Conservation (phyloP, 2,797 vertebrate genomes). For the Sebastes hubbsi region DNA sequence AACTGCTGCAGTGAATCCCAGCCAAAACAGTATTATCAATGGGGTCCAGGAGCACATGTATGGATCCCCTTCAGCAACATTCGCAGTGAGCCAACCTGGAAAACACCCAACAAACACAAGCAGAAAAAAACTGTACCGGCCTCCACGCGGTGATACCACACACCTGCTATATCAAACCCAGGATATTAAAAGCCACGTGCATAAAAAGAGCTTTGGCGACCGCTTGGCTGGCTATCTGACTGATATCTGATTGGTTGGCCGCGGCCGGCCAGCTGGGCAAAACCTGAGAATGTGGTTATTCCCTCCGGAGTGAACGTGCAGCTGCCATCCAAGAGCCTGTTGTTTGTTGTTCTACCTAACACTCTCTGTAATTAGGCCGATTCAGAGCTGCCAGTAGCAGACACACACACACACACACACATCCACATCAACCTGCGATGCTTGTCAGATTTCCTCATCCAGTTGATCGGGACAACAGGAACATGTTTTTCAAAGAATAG, state of each 20-base stretch:
- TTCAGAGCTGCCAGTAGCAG: constrained; percentile 29
- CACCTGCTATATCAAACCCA: constrained; percentile 23
- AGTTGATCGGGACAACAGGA: constrained; percentile 37
- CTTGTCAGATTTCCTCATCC: constrained; percentile 55
- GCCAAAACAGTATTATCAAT: neutral
- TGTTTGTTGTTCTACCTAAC: constrained; percentile 59
- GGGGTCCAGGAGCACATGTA: neutral
- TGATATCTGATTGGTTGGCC: constrained; percentile 18
- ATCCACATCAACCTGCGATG: neutral
- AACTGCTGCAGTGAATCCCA: neutral
- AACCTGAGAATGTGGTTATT: constrained; percentile 22
- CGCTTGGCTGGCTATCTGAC: constrained; percentile 1
- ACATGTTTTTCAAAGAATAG: neutral
- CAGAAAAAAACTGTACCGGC: neutral
- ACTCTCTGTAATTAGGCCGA: constrained; percentile 68
- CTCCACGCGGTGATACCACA: neutral
- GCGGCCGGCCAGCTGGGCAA: neutral
- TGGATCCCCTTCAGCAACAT: constrained; percentile 19
- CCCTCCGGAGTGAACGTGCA: constrained; percentile 45
- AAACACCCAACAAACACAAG: neutral
- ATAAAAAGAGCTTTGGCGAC: neutral
- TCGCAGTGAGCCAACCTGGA: constrained; percentile 19
- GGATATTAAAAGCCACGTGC: constrained; percentile 21
- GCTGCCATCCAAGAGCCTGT: constrained; percentile 54
- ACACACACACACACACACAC: neutral